These are phyloP conservation scores for Neoscelio sp. DNA, from an alignment of 2,888 invertebrate genomes.

Conservation along the genomic window DNA sequence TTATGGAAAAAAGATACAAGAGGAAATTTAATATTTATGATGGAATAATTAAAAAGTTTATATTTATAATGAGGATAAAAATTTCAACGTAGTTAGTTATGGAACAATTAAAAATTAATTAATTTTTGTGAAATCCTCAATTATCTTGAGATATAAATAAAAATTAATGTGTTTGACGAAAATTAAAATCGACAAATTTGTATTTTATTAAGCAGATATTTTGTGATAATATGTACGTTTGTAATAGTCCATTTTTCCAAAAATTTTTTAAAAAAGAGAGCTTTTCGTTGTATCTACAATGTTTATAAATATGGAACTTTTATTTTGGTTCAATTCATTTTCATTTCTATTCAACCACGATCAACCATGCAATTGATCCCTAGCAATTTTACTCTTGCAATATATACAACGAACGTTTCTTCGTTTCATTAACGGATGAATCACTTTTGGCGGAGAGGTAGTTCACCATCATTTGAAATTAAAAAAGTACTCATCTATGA, in stretches of 20 bases:
- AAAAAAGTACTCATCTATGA: conserved; percentile 42
- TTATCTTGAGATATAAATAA: too few species aligned
- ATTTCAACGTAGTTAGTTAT: too few species aligned
- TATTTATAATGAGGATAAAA: conserved; percentile 16
- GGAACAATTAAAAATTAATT: too few species aligned
- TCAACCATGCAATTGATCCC: conserved; percentile 50
- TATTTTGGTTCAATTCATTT: conserved; percentile 57
- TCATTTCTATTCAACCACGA: conserved; percentile 52
- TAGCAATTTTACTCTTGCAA: conserved; percentile 45
- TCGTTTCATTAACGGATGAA: conserved; percentile 50
- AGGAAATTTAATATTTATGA: too few species aligned
- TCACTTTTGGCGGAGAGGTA: conserved; percentile 25
- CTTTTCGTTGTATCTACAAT: background rate
- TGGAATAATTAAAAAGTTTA: too few species aligned
- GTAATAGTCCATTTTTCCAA: conserved; percentile 20
- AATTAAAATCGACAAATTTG: too few species aligned
- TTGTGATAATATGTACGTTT: background rate
- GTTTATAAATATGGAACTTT: conserved; percentile 24
- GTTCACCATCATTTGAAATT: conserved; percentile 21
- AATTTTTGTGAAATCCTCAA: too few species aligned
- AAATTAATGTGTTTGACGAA: background rate
- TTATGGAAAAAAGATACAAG: too few species aligned
- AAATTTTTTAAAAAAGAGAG: background rate
- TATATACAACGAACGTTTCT: conserved; percentile 41
- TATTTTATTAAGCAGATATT: too few species aligned